These are phyloP conservation scores for Diploptera punctata DNA, from an alignment of 2,888 invertebrate genomes.

Conservation along the genomic window DNA sequence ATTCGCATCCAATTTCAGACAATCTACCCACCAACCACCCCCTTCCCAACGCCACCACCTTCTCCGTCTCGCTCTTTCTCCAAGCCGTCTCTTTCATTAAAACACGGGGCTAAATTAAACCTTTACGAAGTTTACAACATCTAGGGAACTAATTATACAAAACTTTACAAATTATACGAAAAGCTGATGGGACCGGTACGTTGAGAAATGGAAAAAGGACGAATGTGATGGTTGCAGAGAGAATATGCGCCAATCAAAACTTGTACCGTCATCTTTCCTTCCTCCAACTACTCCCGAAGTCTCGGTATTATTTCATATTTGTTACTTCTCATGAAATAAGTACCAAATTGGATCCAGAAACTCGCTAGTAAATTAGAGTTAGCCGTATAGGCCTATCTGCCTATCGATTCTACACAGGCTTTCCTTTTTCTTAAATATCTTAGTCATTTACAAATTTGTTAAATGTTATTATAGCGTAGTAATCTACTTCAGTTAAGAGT, in stretches of 20 bases:
- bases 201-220: constrained; percentile 17
- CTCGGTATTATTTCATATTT: neutral
- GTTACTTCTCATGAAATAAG: too few species aligned
- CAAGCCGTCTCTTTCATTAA: constrained; percentile 31
- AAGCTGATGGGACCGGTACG: constrained; percentile 14
- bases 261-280: neutral
- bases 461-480: too few species aligned
- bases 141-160: constrained; percentile 33
- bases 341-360: too few species aligned
- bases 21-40: constrained; percentile 17
- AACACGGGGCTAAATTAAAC: constrained; percentile 33
- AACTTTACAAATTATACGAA: constrained; percentile 35
- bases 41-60: neutral
- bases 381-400: too few species aligned
- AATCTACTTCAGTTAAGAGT: too few species aligned
- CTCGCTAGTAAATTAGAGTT: too few species aligned
- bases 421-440: too few species aligned
- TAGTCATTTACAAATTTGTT: too few species aligned
- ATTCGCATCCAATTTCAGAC: constrained; percentile 36
- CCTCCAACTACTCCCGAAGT: neutral
- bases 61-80: neutral
- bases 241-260: constrained; percentile 5
- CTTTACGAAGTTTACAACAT: constrained; percentile 35
- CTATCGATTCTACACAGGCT: too few species aligned
- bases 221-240: neutral